Evolutionary conservation across 2,888 invertebrate species (phyloP), one percentile per base, ranked within the genome.

Genomic region (Dermolepida albohirtum): DNA sequence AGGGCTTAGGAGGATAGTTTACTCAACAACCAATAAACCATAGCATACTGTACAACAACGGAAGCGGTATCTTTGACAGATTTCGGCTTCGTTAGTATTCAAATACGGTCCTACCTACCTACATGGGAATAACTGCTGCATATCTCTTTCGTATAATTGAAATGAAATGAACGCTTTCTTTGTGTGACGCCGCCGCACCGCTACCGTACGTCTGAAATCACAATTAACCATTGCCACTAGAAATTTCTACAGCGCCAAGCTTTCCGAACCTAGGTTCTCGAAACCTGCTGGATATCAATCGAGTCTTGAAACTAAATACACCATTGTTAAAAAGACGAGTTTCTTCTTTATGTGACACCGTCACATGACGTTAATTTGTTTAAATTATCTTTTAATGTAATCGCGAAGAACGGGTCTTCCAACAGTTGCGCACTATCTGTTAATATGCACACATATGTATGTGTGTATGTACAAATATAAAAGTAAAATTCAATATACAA

Each of bases 71-170:
- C 78, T 80, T 80, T 80, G 79, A 80, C 80, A 78, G 78, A 79
- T 81, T 81, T 81, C 79, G 81, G 80, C 76, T 78, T 81, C 79
- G 79, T 81, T 81, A 81, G 78, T 78, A 81, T 81, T 81, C 81
- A 79, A 79, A 79, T 78, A 74, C 68, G 76, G 80, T 80, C 71
- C 78, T 78, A 78, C 79, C 78, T 78, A 78, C 74, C 74, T 74
- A 75, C 74, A 73, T 71, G 74, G 72, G 76, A 75, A 76, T 75
- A 76, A 74, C 75, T 75, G 77, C 74, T 75, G 75, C 77, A 76
- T 77, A 76, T 76, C 75, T 77, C 72, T 44, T 57, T 74, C 73
- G 74, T 76, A 75, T 79, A 78, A 79, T 78, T 78, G 77, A 79
- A 79, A 78, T 78, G 75, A 77, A 77, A 76, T 74, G 77, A 78